Evolutionary conservation across 1,140 invertebrate species (phyloP).

Genomic region (Gryllus bimaculatus): DNA sequence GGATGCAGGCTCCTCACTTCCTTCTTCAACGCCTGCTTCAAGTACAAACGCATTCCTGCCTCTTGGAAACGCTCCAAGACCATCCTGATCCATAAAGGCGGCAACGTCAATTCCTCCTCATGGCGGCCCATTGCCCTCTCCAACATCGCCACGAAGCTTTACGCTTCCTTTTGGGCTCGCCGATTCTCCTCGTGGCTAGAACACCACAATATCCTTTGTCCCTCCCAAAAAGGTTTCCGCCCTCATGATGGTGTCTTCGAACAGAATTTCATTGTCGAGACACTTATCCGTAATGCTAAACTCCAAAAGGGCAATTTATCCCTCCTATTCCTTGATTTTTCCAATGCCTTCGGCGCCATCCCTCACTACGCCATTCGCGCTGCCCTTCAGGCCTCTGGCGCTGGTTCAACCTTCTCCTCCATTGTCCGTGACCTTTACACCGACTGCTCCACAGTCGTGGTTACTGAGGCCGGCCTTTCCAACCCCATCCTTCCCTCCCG

Average conservation of each 20-base stretch:
- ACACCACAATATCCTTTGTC: background rate
- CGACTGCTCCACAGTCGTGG: background rate
- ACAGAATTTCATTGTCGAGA: too few species aligned
- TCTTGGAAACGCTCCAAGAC: slow-evolving; percentile 27
- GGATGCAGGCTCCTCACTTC: slow-evolving; percentile 17
- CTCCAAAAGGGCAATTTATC: slow-evolving; percentile 5
- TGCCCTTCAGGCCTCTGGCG: background rate
- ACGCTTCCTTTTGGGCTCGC: slow-evolving; percentile 25
- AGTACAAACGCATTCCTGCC: slow-evolving; percentile 17
- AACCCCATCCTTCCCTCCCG: too few species aligned
- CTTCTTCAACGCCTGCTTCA: slow-evolving; percentile 22
- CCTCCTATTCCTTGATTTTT: background rate
- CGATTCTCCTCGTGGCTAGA: slow-evolving; percentile 19
- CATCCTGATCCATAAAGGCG: slow-evolving; percentile 31
- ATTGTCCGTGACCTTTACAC: background rate
- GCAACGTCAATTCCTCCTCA: slow-evolving; percentile 27
- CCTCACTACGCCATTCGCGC: background rate
- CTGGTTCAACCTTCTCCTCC: background rate
- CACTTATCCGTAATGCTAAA: slow-evolving; percentile 8
- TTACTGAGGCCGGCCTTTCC: background rate
- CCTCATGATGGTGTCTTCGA: too few species aligned
- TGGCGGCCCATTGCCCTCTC: slow-evolving; percentile 32
- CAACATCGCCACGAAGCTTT: slow-evolving; percentile 30
- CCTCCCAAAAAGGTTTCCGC: too few species aligned
- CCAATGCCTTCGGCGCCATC: slow-evolving; percentile 9